A percentile compares a stretch with the other conserved stretches of the same genome.
Conservation (phyloP, 2,888 invertebrate genomes). For the Chromoteleia sp. region DNA sequence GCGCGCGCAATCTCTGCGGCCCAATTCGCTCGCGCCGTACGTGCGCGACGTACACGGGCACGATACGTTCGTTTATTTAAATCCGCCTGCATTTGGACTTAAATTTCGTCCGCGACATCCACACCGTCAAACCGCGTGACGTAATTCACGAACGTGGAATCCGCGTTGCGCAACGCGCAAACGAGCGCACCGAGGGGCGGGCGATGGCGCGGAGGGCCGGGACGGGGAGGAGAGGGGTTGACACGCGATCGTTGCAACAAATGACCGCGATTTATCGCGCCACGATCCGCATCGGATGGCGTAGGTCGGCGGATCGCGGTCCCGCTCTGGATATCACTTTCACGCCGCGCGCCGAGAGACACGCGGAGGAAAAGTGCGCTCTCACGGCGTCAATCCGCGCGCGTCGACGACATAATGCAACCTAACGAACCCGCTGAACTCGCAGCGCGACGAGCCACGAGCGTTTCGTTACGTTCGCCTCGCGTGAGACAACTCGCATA, state of each 20-base stretch:
- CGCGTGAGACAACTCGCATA: conserved; percentile 39
- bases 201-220: not conserved
- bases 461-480: conserved; percentile 28
- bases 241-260: conserved; percentile 79
- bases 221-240: conserved; percentile 29
- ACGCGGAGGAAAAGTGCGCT: conserved; percentile 70
- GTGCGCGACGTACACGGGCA: too few relatives aligned
- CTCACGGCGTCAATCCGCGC: conserved; percentile 78
- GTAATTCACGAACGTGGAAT: conserved; percentile 46
- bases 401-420: conserved; percentile 59
- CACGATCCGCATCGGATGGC: conserved; percentile 75
- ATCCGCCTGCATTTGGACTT: too few relatives aligned
- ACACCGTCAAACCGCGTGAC: conserved; percentile 10
- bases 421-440: conserved; percentile 52
- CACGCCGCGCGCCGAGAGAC: conserved; percentile 73
- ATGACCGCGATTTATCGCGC: conserved; percentile 81
- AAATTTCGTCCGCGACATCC: conserved; percentile 10
- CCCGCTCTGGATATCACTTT: conserved; percentile 79
- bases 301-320: conserved; percentile 62
- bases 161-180: conserved; percentile 44
- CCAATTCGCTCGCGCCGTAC: too few relatives aligned
- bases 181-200: not conserved
- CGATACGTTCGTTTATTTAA: too few relatives aligned
- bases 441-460: conserved; percentile 14
- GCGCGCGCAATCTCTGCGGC: too few relatives aligned